Base-by-base conservation (phyloP, 1,140 invertebrate species). In the Drosophila ironensis region DNA sequence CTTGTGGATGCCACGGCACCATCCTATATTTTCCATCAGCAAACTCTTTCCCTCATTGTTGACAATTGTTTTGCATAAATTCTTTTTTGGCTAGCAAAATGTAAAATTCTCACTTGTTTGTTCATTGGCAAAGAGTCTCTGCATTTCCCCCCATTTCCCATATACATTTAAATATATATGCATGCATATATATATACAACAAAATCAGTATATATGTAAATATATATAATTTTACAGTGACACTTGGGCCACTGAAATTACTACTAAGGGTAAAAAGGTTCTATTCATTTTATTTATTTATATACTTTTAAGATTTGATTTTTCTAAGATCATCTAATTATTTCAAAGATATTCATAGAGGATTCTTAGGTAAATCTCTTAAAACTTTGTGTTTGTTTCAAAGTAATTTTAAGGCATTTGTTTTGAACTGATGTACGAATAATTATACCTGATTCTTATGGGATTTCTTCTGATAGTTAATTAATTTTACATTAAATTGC, bases 41-140 rank as follows among this genome's bases (percentile, higher is more conserved):
- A 52, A 24, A n/a, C 30, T 27, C 38, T 24, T 20, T 27, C 20
- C 57, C 57, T 30, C 60, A 53, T 71, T 75, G 74, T 81, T 75
- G 69, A 56, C 59, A 75, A 56, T 81, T 84, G 37, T 64, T 77
- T 69, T 63, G 67, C 68, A 77, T 81, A 76, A 76, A 75, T 72
- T 63, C 42, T 30, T 81, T 68, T 40, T 60, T 74, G 44, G 53
- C 70, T 41, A 52, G 44, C 54, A 75, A 76, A 74, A 82, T 71
- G 66, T 71, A 51, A 71, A 71, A 71, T 70, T 68, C 53, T 50
- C 67, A 71, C 67, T 60, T 63, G 59, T 61, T 69, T 69, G 52
- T 48, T 45, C 64, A 59, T 70, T 70, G 64, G 64, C 37, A 35
- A 48, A 45, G 28, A 25, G 19, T 17, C 25, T 35, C 27, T 40